phyloP scores from a whole-genome alignment of 2,113 vertebrate species.

The Hippocampus comes region DNA sequence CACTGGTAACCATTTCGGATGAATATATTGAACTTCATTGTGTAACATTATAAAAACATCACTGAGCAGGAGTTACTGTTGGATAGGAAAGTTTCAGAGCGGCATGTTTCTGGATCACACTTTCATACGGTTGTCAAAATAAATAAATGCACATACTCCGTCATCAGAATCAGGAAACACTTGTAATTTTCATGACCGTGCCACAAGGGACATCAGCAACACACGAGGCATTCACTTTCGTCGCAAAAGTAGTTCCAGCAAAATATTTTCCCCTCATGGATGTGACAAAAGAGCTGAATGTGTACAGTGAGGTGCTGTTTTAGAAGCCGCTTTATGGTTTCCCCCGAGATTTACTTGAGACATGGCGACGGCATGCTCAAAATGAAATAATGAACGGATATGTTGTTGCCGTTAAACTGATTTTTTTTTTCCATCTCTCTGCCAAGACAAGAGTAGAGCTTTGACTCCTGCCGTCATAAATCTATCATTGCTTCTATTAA shows the following conservation, averaged over 20 bases:
- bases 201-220: constrained; percentile 37
- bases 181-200: constrained; percentile 54
- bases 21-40: constrained; percentile 16
- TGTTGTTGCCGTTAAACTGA: constrained; percentile 21
- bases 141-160: constrained; percentile 53
- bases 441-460: constrained; percentile 30
- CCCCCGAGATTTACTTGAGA: constrained; percentile 41
- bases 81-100: constrained; percentile 1
- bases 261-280: constrained; percentile 53
- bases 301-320: constrained; percentile 53
- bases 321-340: constrained; percentile 53
- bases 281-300: constrained; percentile 54
- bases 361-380: constrained; percentile 23
- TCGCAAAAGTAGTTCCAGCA: constrained; percentile 17
- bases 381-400: constrained; percentile 49
- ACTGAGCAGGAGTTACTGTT: constrained; percentile 4
- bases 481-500: constrained; percentile 48
- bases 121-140: constrained; percentile 42
- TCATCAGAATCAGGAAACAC: constrained; percentile 38
- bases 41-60: constrained; percentile 7
- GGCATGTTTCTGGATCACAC: not conserved
- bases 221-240: constrained; percentile 49
- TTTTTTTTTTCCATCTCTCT: constrained; percentile 20
- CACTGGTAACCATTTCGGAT: not conserved
- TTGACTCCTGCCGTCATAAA: constrained; percentile 52